Evolutionary conservation across 2,888 invertebrate species (phyloP).

Genomic region (Cerastis rubricosa): DNA sequence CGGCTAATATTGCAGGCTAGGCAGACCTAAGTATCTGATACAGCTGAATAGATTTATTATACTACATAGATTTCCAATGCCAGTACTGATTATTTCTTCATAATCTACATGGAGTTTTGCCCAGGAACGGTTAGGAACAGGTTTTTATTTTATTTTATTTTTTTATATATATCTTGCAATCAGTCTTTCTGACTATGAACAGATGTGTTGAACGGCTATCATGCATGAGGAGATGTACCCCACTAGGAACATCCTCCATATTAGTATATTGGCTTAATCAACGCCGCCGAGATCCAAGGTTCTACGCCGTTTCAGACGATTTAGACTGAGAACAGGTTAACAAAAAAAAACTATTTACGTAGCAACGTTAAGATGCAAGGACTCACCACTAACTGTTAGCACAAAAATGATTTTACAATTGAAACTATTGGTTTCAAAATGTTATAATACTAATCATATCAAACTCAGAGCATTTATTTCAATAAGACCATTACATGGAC

Average conservation of each 20-base stretch:
- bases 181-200: too few species aligned
- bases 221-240: too few species aligned
- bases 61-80: neutral
- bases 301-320: too few species aligned
- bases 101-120: neutral
- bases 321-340: too few species aligned
- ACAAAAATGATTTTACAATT: neutral
- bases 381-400: neutral
- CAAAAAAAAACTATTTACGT: neutral
- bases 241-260: too few species aligned
- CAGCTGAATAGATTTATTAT: neutral
- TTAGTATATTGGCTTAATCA: too few species aligned
- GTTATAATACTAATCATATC: neutral
- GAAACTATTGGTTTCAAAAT: neutral
- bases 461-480: too few species aligned
- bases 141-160: too few species aligned
- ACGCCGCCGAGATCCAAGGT: too few species aligned
- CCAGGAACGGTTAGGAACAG: neutral
- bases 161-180: too few species aligned
- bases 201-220: too few species aligned
- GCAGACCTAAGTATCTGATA: neutral
- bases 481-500: too few species aligned
- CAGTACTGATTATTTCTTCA: neutral
- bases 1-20: neutral
- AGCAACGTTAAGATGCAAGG: neutral